Conservation (phyloP, 1,140 invertebrate genomes). For the Tetragonula clypearis region DNA sequence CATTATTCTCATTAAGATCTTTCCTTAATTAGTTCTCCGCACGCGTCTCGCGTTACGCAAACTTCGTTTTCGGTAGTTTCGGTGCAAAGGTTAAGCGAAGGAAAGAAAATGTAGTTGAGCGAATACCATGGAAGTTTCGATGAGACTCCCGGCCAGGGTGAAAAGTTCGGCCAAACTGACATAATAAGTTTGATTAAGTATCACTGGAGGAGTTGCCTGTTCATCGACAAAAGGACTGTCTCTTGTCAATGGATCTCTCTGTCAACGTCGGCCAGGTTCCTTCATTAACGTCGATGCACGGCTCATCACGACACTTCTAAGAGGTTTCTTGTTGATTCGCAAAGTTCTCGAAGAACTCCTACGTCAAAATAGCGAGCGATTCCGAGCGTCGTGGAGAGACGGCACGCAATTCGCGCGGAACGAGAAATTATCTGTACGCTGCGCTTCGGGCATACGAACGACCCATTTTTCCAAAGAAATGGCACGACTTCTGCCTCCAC, state of each 20-base stretch:
- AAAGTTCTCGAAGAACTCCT: slow-evolving; percentile 41
- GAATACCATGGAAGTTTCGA: slow-evolving; percentile 56
- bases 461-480: not conserved
- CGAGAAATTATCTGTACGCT: not conserved
- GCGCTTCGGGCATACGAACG: not conserved
- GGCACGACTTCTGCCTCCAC: not conserved
- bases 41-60: not conserved
- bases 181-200: slow-evolving; percentile 68
- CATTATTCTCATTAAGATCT: not conserved
- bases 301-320: slow-evolving; percentile 50
- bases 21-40: not conserved
- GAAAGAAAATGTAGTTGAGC: not conserved
- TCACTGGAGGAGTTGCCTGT: slow-evolving; percentile 41
- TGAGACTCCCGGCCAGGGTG: slow-evolving; percentile 21
- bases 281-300: slow-evolving; percentile 54
- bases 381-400: not conserved
- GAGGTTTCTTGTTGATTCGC: slow-evolving; percentile 62
- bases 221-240: slow-evolving; percentile 52
- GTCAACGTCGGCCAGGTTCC: slow-evolving; percentile 37
- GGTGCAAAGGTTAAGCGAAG: not conserved
- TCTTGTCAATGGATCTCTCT: slow-evolving; percentile 20
- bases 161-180: slow-evolving; percentile 49
- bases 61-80: not conserved
- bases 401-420: not conserved
- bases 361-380: slow-evolving; percentile 4